Conservation (phyloP, 2,113 vertebrate species). For the Illadopsis cleaveri region DNA sequence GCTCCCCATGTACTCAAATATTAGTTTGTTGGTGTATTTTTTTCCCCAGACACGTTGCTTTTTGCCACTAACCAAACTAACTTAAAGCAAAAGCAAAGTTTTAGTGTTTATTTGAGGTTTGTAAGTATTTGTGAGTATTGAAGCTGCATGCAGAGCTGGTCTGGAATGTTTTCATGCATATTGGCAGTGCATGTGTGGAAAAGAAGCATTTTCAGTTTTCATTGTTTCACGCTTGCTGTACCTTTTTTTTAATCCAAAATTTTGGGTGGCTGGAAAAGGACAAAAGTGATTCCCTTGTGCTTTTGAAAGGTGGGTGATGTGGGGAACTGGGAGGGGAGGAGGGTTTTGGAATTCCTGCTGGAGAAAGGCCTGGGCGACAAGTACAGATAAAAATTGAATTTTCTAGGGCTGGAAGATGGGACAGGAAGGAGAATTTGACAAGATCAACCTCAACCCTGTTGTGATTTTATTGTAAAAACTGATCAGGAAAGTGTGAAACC, state of each 20-base stretch:
- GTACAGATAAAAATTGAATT: background rate
- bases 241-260: background rate
- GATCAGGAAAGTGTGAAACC: background rate
- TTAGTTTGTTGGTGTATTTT: background rate
- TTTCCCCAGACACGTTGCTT: constrained; percentile 14
- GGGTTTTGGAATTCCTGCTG: background rate
- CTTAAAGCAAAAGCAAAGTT: constrained; percentile 45
- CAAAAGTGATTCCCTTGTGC: background rate
- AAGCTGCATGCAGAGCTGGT: background rate
- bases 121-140: background rate
- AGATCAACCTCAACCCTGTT: background rate
- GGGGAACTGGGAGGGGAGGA: background rate
- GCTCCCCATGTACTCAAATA: background rate
- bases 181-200: background rate
- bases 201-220: constrained; percentile 24
- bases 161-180: background rate
- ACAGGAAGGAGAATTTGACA: background rate
- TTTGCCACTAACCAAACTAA: constrained; percentile 71
- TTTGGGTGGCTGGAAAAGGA: background rate
- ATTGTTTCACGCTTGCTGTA: background rate
- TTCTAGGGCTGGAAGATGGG: background rate
- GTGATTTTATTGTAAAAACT: background rate
- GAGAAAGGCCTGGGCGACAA: background rate
- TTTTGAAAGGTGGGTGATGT: background rate
- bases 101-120: background rate